phyloP scores from a whole-genome alignment of 2,888 invertebrate genomes.

The Carterocephalus palaemon region DNA sequence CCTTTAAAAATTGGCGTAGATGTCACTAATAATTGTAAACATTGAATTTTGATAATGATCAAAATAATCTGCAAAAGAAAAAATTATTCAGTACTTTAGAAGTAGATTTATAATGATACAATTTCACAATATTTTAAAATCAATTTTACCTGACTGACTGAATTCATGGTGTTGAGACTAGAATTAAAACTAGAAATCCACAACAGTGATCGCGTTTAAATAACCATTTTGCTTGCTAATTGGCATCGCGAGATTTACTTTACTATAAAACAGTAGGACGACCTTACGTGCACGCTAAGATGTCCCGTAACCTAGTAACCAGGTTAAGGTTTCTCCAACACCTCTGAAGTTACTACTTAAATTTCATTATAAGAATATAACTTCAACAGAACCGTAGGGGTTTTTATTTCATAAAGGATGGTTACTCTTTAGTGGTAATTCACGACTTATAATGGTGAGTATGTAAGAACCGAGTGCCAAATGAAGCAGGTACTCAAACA shows the following conservation, averaged over 20 bases:
- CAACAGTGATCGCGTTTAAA: constrained; percentile 10
- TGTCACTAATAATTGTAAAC: constrained; percentile 27
- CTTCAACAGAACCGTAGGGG: too few species aligned
- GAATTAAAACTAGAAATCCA: constrained; percentile 10
- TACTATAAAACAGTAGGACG: constrained; percentile 9
- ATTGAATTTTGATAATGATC: constrained; percentile 33
- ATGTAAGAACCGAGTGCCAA: too few species aligned
- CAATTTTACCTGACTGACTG: constrained; percentile 9
- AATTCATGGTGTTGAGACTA: constrained; percentile 21
- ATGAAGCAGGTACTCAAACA: too few species aligned
- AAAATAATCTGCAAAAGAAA: constrained; percentile 35
- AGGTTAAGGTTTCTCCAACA: constrained; percentile 25
- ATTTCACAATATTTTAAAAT: not conserved
- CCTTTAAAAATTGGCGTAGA: constrained; percentile 41
- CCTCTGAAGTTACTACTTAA: not conserved
- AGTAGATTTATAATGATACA: not conserved
- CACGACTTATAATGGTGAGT: too few species aligned
- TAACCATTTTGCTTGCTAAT: constrained; percentile 11
- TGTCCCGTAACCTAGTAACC: constrained; percentile 21
- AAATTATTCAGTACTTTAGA: constrained; percentile 8
- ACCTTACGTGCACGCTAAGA: constrained; percentile 32
- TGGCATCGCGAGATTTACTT: constrained; percentile 6
- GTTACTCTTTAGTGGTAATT: too few species aligned
- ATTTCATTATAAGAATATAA: too few species aligned
- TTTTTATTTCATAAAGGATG: too few species aligned